Evolutionary conservation across 2,113 vertebrate species (phyloP), one percentile per base, ranked within the genome.

Genomic region (Verasper variegatus): DNA sequence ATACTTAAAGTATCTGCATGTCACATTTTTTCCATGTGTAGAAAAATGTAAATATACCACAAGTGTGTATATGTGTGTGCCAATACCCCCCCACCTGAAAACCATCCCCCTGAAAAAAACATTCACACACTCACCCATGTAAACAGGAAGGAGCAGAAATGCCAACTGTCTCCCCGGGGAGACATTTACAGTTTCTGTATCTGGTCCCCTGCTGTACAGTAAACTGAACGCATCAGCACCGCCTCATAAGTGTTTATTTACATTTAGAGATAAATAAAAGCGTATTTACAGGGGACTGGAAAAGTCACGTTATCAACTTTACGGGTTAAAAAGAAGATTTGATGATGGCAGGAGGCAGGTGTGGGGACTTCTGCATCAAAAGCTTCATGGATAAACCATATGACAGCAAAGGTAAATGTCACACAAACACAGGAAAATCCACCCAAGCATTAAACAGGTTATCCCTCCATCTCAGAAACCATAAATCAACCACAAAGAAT

Each of bases 351-450:
- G 61, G n/a, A 56, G 55, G 35, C 26, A 26, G 21, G 20, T 45
- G 18, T 52, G 54, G 47, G 23, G 59, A 6, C 70, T 27, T 71
- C 45, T 20, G 10, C 76, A 62, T 70, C 58, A 54, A 27, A 54
- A 21, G 51, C 80, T 68, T 68, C 55, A 75, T 71, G 76, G 74
- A 71, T 76, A 63, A 88, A 73, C 61, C 71, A 83, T 68, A 58
- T 78, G 84, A 76, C 89, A 88, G 71, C 66, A 73, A 74, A 92
- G 89, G 90, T 86, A 86, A 79, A 78, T 70, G 77, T 83, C 79
- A 80, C 81, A 59, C 72, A 67, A 59, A 84, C 84, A 73, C 71
- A 69, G 27, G 75, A 47, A 55, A 57, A 35, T 2, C 35, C 76
- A 56, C 18, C 81, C 68, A 9, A 80, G 81, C 88, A 24, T 73